Evolutionary conservation across 2,888 invertebrate species (phyloP), one percentile per base, ranked within the genome.

Genomic region (Pristionchus maxplancki): DNA sequence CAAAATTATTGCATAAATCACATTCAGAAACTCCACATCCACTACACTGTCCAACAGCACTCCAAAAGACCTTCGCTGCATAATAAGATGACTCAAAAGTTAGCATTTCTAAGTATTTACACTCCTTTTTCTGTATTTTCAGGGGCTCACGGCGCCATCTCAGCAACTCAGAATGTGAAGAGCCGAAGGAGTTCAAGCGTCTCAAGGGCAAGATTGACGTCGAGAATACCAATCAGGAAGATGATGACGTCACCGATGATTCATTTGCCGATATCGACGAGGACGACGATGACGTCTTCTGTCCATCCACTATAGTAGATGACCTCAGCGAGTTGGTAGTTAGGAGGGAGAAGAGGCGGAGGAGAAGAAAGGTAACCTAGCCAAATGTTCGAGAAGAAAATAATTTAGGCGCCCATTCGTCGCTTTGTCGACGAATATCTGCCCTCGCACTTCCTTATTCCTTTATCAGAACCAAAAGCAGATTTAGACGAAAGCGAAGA

Each of bases 361-460:
- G 44, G 44, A 44, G 11, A 44, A 44, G 11, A 44, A 44, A 9
- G 8, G 11, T 44, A 44, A 44, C 44, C 6, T 44, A 44, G 44
- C 6, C 11, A 44, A n/a, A n/a, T n/a, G n/a, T n/a, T n/a, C n/a
- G 11, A 44, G 6, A 44, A 44, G 8, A 44, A 44, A 44, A 44
- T 9, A 6, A 44, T 78, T 9, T 11, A 78, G 78, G 78, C 24
- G 44, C 78, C 78, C 4, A 44, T 40, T 44, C 40, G 44, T 28
- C 78, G 78, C 1, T 78, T 78, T 28, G 78, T 78, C 44, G 78
- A 78, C 44, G 78, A 78, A 40, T 11, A 48, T 48, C 78, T 78
- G n/a, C n/a, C n/a, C n/a, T n/a, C n/a, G n/a, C n/a, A n/a, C n/a
- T n/a, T n/a, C n/a, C n/a, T n/a, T n/a, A n/a, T n/a, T n/a, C n/a